A percentile compares a stretch with the other conserved stretches of the same genome.
Evolutionary conservation across 2,113 vertebrate genomes (phyloP).

Genomic region (Macaca mulatta): DNA sequence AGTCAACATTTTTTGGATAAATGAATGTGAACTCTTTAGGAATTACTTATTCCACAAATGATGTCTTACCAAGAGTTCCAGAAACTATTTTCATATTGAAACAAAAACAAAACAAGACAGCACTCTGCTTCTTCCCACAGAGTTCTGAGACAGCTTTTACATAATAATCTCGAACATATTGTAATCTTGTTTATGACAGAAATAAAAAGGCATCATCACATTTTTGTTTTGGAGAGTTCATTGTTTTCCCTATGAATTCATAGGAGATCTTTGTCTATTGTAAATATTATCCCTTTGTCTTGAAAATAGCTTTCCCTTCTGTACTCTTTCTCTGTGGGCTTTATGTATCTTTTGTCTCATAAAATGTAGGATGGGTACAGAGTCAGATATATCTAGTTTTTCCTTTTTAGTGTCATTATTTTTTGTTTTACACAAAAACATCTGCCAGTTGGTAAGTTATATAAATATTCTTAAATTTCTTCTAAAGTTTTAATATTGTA

Average conservation of each 20-base stretch:
- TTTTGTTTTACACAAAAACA: neutral
- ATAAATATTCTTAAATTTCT: neutral
- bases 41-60: conserved; percentile 16
- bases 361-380: neutral
- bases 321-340: neutral
- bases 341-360: neutral
- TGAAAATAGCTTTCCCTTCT: conserved; percentile 4
- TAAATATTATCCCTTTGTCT: neutral
- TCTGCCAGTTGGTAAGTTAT: neutral
- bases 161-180: conserved; percentile 11
- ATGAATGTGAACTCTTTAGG: neutral
- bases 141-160: conserved; percentile 3
- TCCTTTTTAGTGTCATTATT: neutral
- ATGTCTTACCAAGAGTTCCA: neutral
- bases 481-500: neutral
- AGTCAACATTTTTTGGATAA: neutral
- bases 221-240: conserved; percentile 44
- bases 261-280: conserved; percentile 34
- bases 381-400: neutral
- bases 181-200: conserved; percentile 34
- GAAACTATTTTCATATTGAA: conserved; percentile 37
- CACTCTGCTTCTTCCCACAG: conserved; percentile 1
- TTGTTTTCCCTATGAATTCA: conserved; percentile 37
- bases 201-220: conserved; percentile 54
- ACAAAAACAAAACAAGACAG: conserved; percentile 16